Base-by-base conservation (phyloP, 2,797 vertebrate genomes). In the Diplodus puntazzo region DNA sequence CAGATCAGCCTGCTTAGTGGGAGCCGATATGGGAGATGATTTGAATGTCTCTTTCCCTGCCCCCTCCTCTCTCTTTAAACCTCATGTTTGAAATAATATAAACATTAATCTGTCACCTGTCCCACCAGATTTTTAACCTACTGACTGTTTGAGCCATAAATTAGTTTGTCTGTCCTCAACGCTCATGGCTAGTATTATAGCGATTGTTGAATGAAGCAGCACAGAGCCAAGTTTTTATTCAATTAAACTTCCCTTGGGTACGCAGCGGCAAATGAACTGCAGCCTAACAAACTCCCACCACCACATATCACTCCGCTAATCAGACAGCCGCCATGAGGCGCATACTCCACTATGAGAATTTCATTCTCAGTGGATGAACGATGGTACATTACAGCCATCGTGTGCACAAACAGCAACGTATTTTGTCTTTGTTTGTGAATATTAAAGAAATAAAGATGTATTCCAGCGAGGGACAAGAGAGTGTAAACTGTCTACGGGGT, bases 251-350 rank as follows among this genome's bases (percentile, higher is more conserved):
- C 90, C 91, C 87, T 25, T 58, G 82, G 78, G 86, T 84, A 68
- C 48, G 45, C 78, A 74, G 81, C 61, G 18, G 83, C 84, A 92
- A 90, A 91, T 92, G 73, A 89, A 91, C 87, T 90, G 87, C 65
- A 83, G 85, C 75, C 80, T 92, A 92, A 93, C 88, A 89, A 91
- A 89, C 86, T 92, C 88, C 88, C 87, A 87, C 79, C 75, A 57
- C 80, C 86, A 89, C 91, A 83, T 88, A 90, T 91, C 89, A 91
- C 85, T 83, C 81, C 75, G 71, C 80, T 93, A 93, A 93, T 92
- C 90, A 86, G 86, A 83, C 86, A 89, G 83, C 82, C 78, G 87
- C 87, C 80, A 87, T 4, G 64, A 82, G 79, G 77, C 46, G n/a
- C 78, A 75, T 53, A 45, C 60, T 27, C 59, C 54, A 45, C 67